Evolutionary conservation across 1,140 invertebrate genomes (phyloP).

Genomic region (Psix sp.): DNA sequence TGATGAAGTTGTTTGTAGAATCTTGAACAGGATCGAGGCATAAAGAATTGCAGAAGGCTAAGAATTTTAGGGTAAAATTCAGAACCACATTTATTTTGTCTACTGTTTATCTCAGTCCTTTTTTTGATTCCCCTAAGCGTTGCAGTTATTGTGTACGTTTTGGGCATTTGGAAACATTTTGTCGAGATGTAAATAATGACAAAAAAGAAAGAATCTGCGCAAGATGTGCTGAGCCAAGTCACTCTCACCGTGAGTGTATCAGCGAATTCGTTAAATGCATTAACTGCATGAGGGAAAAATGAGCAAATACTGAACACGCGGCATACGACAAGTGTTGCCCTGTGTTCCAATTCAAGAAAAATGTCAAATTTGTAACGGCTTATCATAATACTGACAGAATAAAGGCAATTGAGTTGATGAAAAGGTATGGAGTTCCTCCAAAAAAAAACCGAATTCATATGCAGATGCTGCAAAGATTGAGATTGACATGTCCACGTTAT

Average conservation of each 20-base stretch:
- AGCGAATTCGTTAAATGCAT: not conserved
- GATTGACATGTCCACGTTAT: not conserved
- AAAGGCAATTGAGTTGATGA: not conserved
- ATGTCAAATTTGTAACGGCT: slow-evolving; percentile 11
- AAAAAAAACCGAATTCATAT: not conserved
- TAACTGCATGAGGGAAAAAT: slow-evolving; percentile 1
- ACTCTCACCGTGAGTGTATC: not conserved
- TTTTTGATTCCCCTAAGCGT: slow-evolving; percentile 1
- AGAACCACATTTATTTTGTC: no score
- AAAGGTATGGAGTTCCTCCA: slow-evolving; percentile 5
- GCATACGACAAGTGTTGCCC: slow-evolving; percentile 5
- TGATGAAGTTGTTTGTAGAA: no score
- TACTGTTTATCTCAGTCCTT: slow-evolving; percentile 6
- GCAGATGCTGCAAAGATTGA: not conserved
- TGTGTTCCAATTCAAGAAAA: not conserved
- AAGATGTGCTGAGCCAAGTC: not conserved
- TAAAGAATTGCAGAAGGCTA: no score
- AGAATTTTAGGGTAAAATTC: no score
- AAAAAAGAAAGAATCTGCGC: not conserved
- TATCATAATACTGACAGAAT: not conserved
- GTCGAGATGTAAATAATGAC: not conserved
- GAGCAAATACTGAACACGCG: not conserved
- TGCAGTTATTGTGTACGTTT: slow-evolving; percentile 1
- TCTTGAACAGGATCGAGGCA: no score
- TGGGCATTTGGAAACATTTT: slow-evolving; percentile 12